Evolutionary conservation across 2,888 invertebrate species (phyloP).

Genomic region (Alviniconcha strummeri): DNA sequence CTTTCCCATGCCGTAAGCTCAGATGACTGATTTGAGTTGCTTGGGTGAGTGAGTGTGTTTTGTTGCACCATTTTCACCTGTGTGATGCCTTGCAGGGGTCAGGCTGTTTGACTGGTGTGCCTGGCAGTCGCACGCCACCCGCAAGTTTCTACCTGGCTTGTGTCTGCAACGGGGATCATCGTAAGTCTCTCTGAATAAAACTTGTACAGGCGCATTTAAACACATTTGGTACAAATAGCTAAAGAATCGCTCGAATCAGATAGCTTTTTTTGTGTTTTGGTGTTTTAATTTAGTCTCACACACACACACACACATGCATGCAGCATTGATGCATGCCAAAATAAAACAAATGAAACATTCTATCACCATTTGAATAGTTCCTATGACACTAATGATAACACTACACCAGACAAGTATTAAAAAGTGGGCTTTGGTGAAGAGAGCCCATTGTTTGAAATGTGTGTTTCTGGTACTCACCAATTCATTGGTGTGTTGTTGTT

Average conservation of each 20-base stretch:
- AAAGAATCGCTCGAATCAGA: not conserved
- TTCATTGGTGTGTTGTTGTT: not conserved
- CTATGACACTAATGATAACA: not conserved
- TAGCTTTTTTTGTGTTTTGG: not conserved
- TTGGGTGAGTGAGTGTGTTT: not conserved
- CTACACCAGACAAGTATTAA: too few relatives aligned
- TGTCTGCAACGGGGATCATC: not conserved
- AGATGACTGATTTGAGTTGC: too few relatives aligned
- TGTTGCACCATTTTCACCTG: not conserved
- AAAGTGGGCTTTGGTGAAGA: too few relatives aligned
- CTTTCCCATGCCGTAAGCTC: too few relatives aligned
- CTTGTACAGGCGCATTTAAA: not conserved
- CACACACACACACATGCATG: not conserved
- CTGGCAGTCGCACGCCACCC: constrained; percentile 48
- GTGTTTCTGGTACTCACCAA: not conserved
- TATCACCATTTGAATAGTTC: not conserved
- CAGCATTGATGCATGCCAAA: not conserved
- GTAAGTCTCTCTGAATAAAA: not conserved
- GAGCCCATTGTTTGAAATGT: too few relatives aligned
- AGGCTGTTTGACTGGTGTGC: constrained; percentile 53
- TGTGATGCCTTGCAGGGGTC: constrained; percentile 41
- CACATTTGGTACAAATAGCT: not conserved
- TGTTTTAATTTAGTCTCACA: not conserved
- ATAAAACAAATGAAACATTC: not conserved
- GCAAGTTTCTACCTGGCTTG: constrained; percentile 29